Base-by-base conservation (phyloP, 1,140 invertebrate genomes). In the Drosophila lini region DNA sequence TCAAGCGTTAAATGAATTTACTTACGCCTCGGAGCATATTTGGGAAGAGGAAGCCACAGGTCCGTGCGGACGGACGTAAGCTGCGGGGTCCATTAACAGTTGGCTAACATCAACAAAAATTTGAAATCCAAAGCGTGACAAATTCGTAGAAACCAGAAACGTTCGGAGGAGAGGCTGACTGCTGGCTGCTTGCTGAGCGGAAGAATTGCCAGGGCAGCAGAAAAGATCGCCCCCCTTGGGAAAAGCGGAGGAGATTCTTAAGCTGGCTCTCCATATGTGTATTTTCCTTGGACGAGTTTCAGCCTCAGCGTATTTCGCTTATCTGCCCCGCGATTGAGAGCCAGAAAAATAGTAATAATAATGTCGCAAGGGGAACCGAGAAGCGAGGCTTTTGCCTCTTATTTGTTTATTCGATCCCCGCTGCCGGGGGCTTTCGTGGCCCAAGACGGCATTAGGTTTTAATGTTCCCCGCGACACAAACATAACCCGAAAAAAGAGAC, bases 91-190 rank as follows among this genome's bases (percentile, higher is more conserved):
- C 81, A 85, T 78, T 81, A 85, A 69, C 78, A 81, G 83, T 86
- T 88, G 79, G 73, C 84, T 80, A 89, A 77, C 83, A 86, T 89
- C 83, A 78, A 89, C 83, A 89, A 78, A 55, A 88, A 60, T 88
- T 78, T 88, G 83, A 89, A 88, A 88, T 88, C 76, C 58, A 88
- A 86, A 89, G 83, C 84, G 80, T 88, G 84, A 88, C 80, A 89
- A 88, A 83, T 88, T 88, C 83, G 77, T 78, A 74, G 83, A 88
- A 88, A 69, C 73, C 59, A 77, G 74, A 76, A 55, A 53, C 70
- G 41, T 34, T 45, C 15, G 15, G 22, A 25, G 64, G 57, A 32
- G 53, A 22, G 25, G 28, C 40, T 41, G 40, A 10, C 52, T 55
- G 28, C 40, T 41, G 40, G 19, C 52, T 55, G 52, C 34, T 55